These are phyloP conservation scores for Sinodicranocentrus sp. DNA, from an alignment of 2,888 invertebrate genomes.

Conservation along the genomic window DNA sequence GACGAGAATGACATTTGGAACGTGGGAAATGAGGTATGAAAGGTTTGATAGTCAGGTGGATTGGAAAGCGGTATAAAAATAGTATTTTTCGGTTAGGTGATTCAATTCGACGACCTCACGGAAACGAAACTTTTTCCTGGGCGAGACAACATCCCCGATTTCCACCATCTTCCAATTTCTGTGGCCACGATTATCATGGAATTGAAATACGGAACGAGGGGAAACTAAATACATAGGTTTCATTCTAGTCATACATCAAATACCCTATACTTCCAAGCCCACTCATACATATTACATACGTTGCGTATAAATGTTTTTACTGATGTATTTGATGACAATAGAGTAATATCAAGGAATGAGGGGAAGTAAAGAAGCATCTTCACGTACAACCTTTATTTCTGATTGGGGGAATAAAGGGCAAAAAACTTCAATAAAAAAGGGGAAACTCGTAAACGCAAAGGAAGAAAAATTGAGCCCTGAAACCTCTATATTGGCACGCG, in stretches of 20 bases:
- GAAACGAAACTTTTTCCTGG: slow-evolving; percentile 32
- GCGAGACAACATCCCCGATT: slow-evolving; percentile 13
- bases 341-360: slow-evolving; percentile 12
- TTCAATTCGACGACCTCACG: slow-evolving; percentile 36
- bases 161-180: slow-evolving; percentile 35
- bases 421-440: slow-evolving; percentile 35
- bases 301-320: slow-evolving; percentile 2
- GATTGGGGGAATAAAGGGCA: slow-evolving; percentile 45
- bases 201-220: too few relatives aligned
- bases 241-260: too few relatives aligned
- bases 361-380: slow-evolving; percentile 35
- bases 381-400: slow-evolving; percentile 51
- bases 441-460: slow-evolving; percentile 37
- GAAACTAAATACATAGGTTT: too few relatives aligned
- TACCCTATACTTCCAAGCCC: too few relatives aligned
- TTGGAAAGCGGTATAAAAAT: slow-evolving; percentile 36
- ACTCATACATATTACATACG: too few relatives aligned
- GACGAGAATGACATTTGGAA: slow-evolving; percentile 62
- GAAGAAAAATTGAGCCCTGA: slow-evolving; percentile 26
- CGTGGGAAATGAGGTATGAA: slow-evolving; percentile 65
- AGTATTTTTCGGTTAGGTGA: slow-evolving; percentile 48
- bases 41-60: slow-evolving; percentile 63
- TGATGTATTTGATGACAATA: slow-evolving; percentile 53
- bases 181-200: not conserved
- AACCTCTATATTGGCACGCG: slow-evolving; percentile 24